Evolutionary conservation across 1,140 invertebrate genomes (phyloP).

Genomic region (Hesperophylax magnus): DNA sequence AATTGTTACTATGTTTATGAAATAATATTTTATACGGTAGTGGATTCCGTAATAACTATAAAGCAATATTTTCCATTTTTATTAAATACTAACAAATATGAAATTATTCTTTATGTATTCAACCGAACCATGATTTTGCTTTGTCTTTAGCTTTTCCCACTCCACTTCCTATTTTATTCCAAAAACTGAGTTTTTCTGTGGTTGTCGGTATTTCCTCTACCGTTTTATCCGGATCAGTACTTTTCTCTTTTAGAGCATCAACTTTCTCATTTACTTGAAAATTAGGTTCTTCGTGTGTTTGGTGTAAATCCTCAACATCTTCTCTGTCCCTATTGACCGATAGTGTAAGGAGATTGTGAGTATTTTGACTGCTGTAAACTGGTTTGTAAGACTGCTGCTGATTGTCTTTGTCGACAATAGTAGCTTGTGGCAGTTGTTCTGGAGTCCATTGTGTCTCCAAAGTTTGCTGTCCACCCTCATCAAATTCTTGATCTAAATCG

Average conservation of each 20-base stretch:
- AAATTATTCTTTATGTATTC: constrained; percentile 51
- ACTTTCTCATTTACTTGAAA: not conserved
- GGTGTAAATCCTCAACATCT: too few species aligned
- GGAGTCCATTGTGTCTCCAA: constrained; percentile 4
- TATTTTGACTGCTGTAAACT: not conserved
- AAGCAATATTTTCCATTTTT: too few species aligned
- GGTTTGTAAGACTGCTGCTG: not conserved
- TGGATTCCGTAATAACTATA: too few species aligned
- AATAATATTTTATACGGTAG: too few species aligned
- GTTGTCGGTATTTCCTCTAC: not conserved
- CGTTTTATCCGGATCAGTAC: not conserved
- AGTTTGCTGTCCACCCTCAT: constrained; percentile 23
- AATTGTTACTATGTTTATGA: too few species aligned
- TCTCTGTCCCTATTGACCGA: too few species aligned
- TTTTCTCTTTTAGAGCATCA: not conserved
- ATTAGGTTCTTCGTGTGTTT: too few species aligned
- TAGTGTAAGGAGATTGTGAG: too few species aligned
- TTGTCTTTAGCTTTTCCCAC: constrained; percentile 68
- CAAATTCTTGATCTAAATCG: constrained; percentile 5
- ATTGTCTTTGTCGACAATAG: not conserved
- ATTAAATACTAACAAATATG: too few species aligned
- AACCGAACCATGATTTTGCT: constrained; percentile 69
- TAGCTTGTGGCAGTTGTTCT: not conserved
- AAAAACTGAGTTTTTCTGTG: constrained; percentile 68
- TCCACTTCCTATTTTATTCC: constrained; percentile 67